phyloP scores from a whole-genome alignment of 2,113 vertebrate genomes.

The Coturnix japonica region DNA sequence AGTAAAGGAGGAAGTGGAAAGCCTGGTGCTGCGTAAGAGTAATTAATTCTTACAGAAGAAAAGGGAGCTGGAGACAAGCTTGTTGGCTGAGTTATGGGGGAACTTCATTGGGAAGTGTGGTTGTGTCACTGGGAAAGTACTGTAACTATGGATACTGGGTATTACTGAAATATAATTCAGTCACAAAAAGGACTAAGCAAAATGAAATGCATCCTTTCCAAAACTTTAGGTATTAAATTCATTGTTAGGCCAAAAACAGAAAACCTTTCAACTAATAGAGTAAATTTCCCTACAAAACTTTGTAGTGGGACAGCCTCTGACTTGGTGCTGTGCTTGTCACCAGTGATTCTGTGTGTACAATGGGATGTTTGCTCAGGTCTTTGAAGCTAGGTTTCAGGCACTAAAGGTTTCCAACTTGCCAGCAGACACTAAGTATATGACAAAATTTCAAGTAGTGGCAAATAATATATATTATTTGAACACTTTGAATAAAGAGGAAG shows the following conservation, averaged over 20 bases:
- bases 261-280: conserved; percentile 58
- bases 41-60: conserved; percentile 57
- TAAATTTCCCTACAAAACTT: conserved; percentile 66
- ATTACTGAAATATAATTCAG: conserved; percentile 67
- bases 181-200: conserved; percentile 52
- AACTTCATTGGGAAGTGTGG: conserved; percentile 51
- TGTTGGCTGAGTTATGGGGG: conserved; percentile 51
- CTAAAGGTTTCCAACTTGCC: conserved; percentile 29
- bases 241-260: conserved; percentile 26
- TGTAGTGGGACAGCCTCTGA: conserved; percentile 27
- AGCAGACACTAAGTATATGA: not conserved
- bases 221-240: conserved; percentile 64
- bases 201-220: conserved; percentile 66
- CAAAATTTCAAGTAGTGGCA: not conserved
- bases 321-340: conserved; percentile 23
- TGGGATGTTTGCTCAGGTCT: conserved; percentile 53
- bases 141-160: conserved; percentile 70
- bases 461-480: conserved; percentile 20
- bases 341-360: conserved; percentile 54
- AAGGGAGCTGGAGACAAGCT: conserved; percentile 46
- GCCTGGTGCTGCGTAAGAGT: not conserved
- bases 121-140: conserved; percentile 57
- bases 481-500: not conserved
- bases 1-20: conserved; percentile 38
- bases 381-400: conserved; percentile 16